Conservation (phyloP, 2,113 vertebrate genomes). For the Leptosomus discolor region DNA sequence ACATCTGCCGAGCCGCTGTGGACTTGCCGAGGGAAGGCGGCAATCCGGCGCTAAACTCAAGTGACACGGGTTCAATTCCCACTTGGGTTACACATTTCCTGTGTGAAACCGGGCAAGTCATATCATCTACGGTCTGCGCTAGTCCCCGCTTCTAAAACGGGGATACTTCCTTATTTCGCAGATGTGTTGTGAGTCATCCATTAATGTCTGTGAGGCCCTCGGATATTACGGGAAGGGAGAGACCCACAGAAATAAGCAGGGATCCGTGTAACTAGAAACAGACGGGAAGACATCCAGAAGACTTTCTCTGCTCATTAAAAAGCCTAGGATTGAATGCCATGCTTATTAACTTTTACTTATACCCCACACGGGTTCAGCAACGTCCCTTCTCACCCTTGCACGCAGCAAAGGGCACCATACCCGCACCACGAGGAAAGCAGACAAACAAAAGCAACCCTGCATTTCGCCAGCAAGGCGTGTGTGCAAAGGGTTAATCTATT, state of each 20-base stretch:
- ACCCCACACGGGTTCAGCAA: background rate
- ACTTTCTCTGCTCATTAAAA: background rate
- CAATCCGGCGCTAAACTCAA: background rate
- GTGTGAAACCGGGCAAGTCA: background rate
- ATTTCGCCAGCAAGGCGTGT: background rate
- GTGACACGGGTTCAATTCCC: background rate
- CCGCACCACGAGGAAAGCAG: background rate
- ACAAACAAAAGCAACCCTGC: background rate
- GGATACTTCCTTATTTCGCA: background rate
- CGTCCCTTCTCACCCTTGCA: background rate
- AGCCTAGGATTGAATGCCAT: background rate
- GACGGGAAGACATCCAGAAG: background rate
- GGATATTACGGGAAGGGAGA: background rate
- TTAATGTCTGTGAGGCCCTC: background rate
- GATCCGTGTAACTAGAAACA: background rate
- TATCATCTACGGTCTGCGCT: accelerated
- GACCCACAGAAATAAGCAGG: background rate
- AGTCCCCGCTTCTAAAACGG: background rate
- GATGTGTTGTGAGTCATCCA: conserved; percentile 24
- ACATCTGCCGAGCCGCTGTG: background rate
- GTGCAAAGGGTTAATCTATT: background rate
- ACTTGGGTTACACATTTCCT: conserved; percentile 8
- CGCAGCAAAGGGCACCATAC: background rate
- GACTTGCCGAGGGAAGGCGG: background rate
- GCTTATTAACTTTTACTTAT: background rate